Conservation (phyloP, 2,797 vertebrate species). For the Enteromius fasciolatus region DNA sequence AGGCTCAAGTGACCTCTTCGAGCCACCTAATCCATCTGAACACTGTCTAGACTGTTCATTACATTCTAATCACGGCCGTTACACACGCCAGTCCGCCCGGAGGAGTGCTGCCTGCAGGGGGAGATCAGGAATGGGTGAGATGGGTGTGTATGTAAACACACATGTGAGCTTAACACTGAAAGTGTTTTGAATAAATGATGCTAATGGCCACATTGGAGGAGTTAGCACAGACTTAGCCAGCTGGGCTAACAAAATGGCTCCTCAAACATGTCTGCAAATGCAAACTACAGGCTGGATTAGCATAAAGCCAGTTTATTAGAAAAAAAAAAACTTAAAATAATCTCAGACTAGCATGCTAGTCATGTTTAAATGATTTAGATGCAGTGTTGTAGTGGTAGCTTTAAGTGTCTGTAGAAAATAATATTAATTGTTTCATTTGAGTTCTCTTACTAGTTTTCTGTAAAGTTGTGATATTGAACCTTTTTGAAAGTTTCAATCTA, state of each 20-base stretch:
- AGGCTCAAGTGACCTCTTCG: conserved; percentile 54
- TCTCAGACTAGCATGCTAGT: background rate
- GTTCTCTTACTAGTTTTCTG: background rate
- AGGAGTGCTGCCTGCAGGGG: conserved; percentile 43
- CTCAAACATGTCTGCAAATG: background rate
- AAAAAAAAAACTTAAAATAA: background rate
- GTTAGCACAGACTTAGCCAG: background rate
- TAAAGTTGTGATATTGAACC: background rate
- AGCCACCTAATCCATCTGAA: conserved; percentile 78
- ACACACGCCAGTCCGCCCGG: conserved; percentile 4
- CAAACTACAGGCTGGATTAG: background rate
- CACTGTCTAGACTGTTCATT: conserved; percentile 82
- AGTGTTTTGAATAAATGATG: conserved; percentile 34
- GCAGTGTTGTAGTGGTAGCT: background rate
- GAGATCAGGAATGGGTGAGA: conserved; percentile 16
- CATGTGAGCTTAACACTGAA: background rate
- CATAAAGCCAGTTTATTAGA: background rate
- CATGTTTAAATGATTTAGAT: background rate
- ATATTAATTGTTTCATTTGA: background rate
- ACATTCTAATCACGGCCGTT: conserved; percentile 70
- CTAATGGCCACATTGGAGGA: conserved; percentile 14
- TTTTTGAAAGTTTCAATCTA: conserved; percentile 2
- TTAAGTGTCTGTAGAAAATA: background rate
- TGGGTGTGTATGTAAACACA: conserved; percentile 1
- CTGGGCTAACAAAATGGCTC: conserved; percentile 5